phyloP scores from a whole-genome alignment of 2,888 invertebrate species.

The Epinotia brunnichana region DNA sequence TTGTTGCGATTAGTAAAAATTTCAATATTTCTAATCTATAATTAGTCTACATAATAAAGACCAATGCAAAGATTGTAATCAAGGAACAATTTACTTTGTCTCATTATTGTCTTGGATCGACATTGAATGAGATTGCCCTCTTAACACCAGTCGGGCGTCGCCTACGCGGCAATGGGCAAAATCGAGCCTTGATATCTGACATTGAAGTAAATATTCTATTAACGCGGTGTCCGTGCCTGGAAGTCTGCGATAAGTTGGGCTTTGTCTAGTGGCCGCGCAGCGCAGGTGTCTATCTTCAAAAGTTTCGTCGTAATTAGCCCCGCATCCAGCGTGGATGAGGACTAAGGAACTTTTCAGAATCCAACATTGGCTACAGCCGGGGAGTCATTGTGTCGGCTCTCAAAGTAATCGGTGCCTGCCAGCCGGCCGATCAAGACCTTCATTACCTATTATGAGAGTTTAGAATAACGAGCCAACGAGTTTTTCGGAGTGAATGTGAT shows the following conservation, averaged over 20 bases:
- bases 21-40: conserved; percentile 12
- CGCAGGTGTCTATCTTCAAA: conserved; percentile 83
- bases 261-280: conserved; percentile 78
- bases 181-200: conserved; percentile 54
- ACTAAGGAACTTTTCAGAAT: conserved; percentile 80
- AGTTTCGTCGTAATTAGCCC: conserved; percentile 81
- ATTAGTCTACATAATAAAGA: conserved; percentile 51
- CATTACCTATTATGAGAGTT: conserved; percentile 84
- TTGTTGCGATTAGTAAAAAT: not conserved
- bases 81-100: conserved; percentile 60
- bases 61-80: conserved; percentile 57
- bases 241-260: conserved; percentile 80
- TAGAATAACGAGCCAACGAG: conserved; percentile 83
- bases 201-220: conserved; percentile 64
- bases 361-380: conserved; percentile 78
- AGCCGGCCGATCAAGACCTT: conserved; percentile 77
- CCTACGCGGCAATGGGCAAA: conserved; percentile 52
- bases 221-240: conserved; percentile 64
- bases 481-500: conserved; percentile 83
- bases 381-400: conserved; percentile 78
- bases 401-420: conserved; percentile 80
- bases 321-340: conserved; percentile 78
- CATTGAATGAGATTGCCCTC: conserved; percentile 69
- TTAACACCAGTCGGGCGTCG: conserved; percentile 65
- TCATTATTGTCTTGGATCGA: conserved; percentile 65